These are phyloP conservation scores for Cavia porcellus DNA, from an alignment of 2,113 vertebrate genomes.

Conservation along the genomic window DNA sequence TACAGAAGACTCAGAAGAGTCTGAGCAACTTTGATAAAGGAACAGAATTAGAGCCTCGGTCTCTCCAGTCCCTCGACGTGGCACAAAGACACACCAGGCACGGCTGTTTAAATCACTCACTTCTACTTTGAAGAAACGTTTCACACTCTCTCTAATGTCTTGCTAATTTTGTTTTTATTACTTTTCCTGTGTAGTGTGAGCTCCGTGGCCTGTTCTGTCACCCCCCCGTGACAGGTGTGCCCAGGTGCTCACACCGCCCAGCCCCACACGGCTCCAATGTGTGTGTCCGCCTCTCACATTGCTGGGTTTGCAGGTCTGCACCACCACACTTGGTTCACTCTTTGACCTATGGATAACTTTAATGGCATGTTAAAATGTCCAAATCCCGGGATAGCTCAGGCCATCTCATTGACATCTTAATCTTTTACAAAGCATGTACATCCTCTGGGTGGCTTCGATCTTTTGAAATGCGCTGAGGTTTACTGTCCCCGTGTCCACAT, in stretches of 20 bases:
- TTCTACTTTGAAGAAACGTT: neutral
- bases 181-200: neutral
- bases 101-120: neutral
- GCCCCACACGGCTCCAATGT: neutral
- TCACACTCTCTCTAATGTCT: neutral
- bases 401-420: neutral
- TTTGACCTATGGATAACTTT: neutral
- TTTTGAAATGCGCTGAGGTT: neutral
- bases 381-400: neutral
- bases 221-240: neutral
- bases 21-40: no score
- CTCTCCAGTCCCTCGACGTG: no score
- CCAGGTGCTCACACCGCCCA: neutral
- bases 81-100: no score
- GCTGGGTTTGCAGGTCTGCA: neutral
- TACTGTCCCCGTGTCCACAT: neutral
- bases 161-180: neutral
- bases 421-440: neutral
- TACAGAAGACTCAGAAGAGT: no score
- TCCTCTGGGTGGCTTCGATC: neutral
- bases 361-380: neutral
- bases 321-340: neutral
- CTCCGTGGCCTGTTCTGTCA: neutral
- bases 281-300: neutral
- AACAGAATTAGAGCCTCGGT: no score